Evolutionary conservation across 1,140 invertebrate species (phyloP).

Genomic region (Musca vetustissima): DNA sequence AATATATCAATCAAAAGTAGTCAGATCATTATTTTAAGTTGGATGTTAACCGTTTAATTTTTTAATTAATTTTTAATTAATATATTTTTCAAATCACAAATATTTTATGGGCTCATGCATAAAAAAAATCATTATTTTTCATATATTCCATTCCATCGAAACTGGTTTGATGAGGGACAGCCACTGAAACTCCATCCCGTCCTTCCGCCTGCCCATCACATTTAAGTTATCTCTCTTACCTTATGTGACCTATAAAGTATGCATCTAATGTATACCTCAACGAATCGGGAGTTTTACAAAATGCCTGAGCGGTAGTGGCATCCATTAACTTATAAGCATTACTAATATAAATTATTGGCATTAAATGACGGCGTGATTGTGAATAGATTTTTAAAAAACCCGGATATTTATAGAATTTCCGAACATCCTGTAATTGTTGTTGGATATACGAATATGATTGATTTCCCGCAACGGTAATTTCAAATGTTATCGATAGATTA

Average conservation of each 20-base stretch:
- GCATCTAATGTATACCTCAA: constrained; percentile 60
- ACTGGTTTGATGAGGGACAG: no score
- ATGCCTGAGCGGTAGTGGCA: constrained; percentile 58
- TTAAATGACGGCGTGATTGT: constrained; percentile 39
- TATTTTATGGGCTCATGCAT: no score
- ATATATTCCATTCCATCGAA: no score
- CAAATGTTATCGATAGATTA: constrained; percentile 50
- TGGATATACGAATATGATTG: constrained; percentile 46
- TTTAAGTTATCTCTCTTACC: constrained; percentile 41
- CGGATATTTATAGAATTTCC: constrained; percentile 49
- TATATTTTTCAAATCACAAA: no score
- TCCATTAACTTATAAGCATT: constrained; percentile 62
- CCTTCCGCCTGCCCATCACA: no score
- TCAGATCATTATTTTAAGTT: no score
- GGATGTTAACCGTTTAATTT: no score
- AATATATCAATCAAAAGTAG: no score
- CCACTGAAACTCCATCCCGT: no score
- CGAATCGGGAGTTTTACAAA: constrained; percentile 58
- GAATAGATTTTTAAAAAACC: constrained; percentile 60
- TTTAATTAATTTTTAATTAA: no score
- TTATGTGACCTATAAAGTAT: constrained; percentile 61
- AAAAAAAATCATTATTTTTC: no score
- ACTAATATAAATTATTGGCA: constrained; percentile 64
- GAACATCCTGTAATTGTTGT: constrained; percentile 40
- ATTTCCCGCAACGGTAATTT: constrained; percentile 45